A percentile compares a stretch with the other conserved stretches of the same genome.
Evolutionary conservation across 35 echinoderm and acorn worm genomes (phyloP).

Genomic region (Holothuria glaberrima): DNA sequence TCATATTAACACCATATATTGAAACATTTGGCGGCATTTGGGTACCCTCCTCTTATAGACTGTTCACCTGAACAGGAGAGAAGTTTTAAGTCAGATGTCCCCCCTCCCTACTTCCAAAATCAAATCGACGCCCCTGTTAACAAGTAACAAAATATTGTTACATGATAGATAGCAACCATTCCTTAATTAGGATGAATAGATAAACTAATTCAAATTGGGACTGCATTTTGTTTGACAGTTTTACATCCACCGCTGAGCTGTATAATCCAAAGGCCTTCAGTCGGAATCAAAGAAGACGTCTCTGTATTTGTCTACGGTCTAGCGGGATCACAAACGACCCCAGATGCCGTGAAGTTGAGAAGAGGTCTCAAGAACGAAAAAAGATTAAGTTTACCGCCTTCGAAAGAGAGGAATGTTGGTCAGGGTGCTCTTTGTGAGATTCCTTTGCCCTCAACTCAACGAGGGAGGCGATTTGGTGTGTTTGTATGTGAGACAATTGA

Average conservation of each 20-base stretch:
- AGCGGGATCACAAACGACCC: not conserved
- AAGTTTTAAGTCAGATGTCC: no score
- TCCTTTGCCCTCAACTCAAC: not conserved
- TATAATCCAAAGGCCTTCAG: conserved; percentile 17
- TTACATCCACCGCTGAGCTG: not conserved
- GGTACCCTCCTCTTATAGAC: no score
- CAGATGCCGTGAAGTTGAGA: not conserved
- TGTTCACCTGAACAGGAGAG: no score
- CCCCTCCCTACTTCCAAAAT: no score
- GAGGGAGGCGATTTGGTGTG: conserved; percentile 5
- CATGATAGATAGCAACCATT: no score
- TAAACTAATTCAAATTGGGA: no score
- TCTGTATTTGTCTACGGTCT: conserved; percentile 17
- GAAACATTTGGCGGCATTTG: no score
- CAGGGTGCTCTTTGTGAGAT: not conserved
- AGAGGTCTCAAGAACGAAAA: not conserved
- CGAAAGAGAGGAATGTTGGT: not conserved
- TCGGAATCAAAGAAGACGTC: not conserved
- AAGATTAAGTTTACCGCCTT: not conserved
- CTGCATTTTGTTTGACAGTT: not conserved
- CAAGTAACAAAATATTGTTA: no score
- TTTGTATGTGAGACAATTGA: no score
- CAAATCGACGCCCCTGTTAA: no score
- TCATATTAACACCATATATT: no score
- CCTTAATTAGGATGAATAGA: no score